Conservation (phyloP, 2,113 vertebrate species). For the Cyanocitta stelleri region DNA sequence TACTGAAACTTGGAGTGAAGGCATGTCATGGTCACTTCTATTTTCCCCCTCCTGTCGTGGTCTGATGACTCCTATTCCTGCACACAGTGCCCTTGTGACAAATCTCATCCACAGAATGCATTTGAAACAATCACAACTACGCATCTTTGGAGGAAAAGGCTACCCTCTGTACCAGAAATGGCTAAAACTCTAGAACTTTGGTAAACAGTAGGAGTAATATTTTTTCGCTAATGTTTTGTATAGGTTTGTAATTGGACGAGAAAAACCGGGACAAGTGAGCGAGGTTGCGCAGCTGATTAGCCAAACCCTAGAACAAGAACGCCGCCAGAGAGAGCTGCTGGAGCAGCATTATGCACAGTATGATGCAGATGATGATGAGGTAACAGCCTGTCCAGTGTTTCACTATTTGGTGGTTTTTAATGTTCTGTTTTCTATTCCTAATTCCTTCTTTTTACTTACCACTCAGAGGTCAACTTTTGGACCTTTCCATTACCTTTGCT, state of each 20-base stretch:
- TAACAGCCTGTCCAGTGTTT: conserved; percentile 47
- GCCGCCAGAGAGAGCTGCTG: conserved; percentile 90
- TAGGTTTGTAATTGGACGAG: conserved; percentile 96
- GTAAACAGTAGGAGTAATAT: neutral
- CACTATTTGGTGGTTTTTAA: neutral
- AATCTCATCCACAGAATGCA: neutral
- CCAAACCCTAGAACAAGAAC: conserved; percentile 95
- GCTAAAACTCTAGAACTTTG: neutral
- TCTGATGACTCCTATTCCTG: neutral
- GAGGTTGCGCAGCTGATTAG: conserved; percentile 97
- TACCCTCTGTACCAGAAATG: neutral
- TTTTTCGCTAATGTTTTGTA: conserved; percentile 31
- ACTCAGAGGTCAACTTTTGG: neutral
- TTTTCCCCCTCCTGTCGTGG: neutral
- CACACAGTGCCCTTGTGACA: neutral
- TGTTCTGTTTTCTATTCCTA: neutral
- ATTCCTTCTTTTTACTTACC: neutral
- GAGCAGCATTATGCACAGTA: conserved; percentile 96
- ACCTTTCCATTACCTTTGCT: neutral
- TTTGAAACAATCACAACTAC: neutral
- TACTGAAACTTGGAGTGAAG: neutral
- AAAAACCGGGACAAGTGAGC: conserved; percentile 94
- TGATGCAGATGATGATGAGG: conserved; percentile 95
- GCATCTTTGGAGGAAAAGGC: neutral
- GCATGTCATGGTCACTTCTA: neutral